Evolutionary conservation across 2,888 invertebrate species (phyloP), one percentile per base, ranked within the genome.

Genomic region (Parasteatoda lunata): DNA sequence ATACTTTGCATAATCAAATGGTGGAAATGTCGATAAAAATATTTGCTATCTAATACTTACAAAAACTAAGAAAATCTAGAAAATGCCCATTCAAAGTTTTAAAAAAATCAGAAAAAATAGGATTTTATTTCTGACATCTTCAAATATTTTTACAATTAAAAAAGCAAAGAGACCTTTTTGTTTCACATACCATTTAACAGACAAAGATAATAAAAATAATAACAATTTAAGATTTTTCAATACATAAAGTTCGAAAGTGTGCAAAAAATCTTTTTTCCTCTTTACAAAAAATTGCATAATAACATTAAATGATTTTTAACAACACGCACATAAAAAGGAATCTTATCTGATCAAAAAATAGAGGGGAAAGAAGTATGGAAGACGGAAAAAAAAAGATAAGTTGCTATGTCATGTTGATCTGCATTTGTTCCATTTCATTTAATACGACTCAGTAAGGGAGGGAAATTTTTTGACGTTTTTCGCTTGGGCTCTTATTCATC

Each of bases 301-400:
- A 59, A 59, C 59, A 59, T 59, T 59, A 59, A 59, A 59, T 59
- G 59, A 59, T 59, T 59, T 59, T 59, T 59, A 59, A 59, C 59
- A 59, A n/a, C 59, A 7, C 59, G 11, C 59, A 59, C 9, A n/a
- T 13, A 59, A 59, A 13, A 7, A 8, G 0, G 59, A 59, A 13
- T 8, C 59, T 59, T 59, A 59, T 59, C n/a, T 9, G n/a, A 59
- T 9, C 9, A 59, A 59, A 59, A 13, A 59, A 59, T 59, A 59
- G n/a, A 59, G 30, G 30, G 30, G 30, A 30, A 30, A 30, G 30
- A 30, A 30, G 30, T 30, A 30, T 30, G 30, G 30, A 59, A 59
- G 9, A 59, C 8, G 11, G 8, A 59, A 9, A 59, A 7, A 59
- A 59, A 59, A 13, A 11, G 8, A 59, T 59, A 59, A 59, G 59